phyloP scores from a whole-genome alignment of 1,140 invertebrate genomes.

The Drosophila bocqueti region DNA sequence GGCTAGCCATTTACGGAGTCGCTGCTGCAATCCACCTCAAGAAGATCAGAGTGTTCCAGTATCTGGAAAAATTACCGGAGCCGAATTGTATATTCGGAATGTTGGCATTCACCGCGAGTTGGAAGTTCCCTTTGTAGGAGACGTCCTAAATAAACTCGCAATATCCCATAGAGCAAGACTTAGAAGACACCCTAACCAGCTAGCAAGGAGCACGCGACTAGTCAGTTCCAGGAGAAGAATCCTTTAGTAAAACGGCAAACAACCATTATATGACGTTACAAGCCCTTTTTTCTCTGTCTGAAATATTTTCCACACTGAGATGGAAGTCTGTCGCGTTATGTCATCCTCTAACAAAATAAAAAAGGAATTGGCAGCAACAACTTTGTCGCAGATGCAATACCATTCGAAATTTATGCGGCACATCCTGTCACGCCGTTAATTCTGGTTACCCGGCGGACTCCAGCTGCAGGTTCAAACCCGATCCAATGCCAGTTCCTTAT shows the following conservation, averaged over 20 bases:
- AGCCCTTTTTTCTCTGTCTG: not conserved
- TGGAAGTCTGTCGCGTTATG: not conserved
- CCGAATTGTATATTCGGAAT: too few species aligned
- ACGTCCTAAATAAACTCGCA: too few species aligned
- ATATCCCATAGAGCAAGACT: too few species aligned
- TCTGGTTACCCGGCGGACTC: constrained; percentile 28
- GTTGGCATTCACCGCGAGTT: too few species aligned
- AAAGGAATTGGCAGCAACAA: constrained; percentile 31
- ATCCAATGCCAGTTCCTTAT: constrained; percentile 35
- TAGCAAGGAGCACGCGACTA: too few species aligned
- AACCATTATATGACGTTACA: not conserved
- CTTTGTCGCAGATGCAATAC: constrained; percentile 64
- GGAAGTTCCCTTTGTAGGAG: too few species aligned
- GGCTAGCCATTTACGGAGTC: too few species aligned
- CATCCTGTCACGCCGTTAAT: constrained; percentile 72
- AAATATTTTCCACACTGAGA: constrained; percentile 22
- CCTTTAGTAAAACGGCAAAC: not conserved
- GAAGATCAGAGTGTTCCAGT: too few species aligned
- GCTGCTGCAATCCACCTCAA: too few species aligned
- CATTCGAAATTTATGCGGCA: constrained; percentile 68
- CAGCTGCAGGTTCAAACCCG: not conserved
- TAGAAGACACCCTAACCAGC: too few species aligned
- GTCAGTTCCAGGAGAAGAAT: too few species aligned
- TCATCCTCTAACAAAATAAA: not conserved
- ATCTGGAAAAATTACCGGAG: too few species aligned